Evolutionary conservation across 1,140 invertebrate species (phyloP).

Genomic region (Temnothorax curvispinosus): DNA sequence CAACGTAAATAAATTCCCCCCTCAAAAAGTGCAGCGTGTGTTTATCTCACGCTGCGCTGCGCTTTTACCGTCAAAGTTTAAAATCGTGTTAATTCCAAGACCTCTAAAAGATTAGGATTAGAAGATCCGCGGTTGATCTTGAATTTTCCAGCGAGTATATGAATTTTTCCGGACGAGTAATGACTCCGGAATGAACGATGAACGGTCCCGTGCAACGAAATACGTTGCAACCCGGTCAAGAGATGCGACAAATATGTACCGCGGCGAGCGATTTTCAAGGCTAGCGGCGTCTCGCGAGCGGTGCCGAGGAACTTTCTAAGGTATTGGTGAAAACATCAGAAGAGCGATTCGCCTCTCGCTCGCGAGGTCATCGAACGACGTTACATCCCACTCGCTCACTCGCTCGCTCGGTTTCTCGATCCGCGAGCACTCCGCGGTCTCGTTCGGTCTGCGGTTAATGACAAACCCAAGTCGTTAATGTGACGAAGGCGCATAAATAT

Average conservation of each 20-base stretch:
- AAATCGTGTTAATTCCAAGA: neutral
- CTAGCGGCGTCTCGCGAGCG: slow-evolving; percentile 35
- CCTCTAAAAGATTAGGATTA: no score
- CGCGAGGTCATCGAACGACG: slow-evolving; percentile 69
- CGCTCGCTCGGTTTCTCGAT: slow-evolving; percentile 33
- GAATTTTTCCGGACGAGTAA: no score
- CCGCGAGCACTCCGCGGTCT: neutral
- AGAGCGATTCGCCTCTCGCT: slow-evolving; percentile 68
- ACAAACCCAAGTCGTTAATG: slow-evolving; percentile 18
- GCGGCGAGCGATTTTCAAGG: slow-evolving; percentile 65
- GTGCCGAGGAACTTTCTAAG: slow-evolving; percentile 64
- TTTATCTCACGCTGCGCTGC: neutral
- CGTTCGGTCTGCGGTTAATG: slow-evolving; percentile 10
- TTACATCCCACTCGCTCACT: slow-evolving; percentile 59
- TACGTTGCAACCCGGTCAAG: no score
- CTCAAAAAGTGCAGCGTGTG: neutral
- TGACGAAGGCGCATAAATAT: neutral
- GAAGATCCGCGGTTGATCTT: no score
- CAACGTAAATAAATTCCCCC: neutral
- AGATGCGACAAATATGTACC: slow-evolving; percentile 13
- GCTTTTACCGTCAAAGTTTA: neutral
- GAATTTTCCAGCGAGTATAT: no score
- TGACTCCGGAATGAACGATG: no score
- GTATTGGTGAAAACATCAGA: slow-evolving; percentile 70
- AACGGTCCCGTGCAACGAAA: no score